Evolutionary conservation across 2,888 invertebrate species (phyloP), one percentile per base, ranked within the genome.

Genomic region (Mactromeris polynyma): DNA sequence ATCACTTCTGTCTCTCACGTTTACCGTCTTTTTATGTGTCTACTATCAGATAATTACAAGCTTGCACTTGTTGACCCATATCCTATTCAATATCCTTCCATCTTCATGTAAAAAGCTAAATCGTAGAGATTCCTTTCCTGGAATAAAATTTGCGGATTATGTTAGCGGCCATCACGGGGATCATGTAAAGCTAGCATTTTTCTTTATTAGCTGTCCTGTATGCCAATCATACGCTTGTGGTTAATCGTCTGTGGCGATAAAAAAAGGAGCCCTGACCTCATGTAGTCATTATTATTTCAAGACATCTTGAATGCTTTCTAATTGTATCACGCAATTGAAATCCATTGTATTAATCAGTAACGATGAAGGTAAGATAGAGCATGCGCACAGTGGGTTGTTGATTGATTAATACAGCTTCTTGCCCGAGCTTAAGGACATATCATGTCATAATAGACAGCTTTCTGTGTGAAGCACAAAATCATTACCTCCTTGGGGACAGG

Each of bases 311-410:
- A 83, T 77, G 83, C 33, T 77, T 69, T n/a, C 83, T 83, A 83
- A 83, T 83, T 82, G 82, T 82, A 69, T 82, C 82, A 82, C 82
- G 82, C 82, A 64, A 40, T 82, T 64, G 58, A 40, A 64, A 64
- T 82, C 69, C 40, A 40, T 33, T 26, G 38, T 69, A 82, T 82
- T 83, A 33, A 83, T 83, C 46, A 77, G 36, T 11, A 73, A 38
- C 38, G 26, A n/a, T 77, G 46, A 73, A 73, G 21, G 19, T 31
- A 26, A 33, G 73, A 83, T 83, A 73, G 51, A 73, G 83, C n/a
- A 64, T 19, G 21, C 21, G 58, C 58, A 64, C 7, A 14, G n/a
- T 40, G 14, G 54, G 64, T 64, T n/a, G 26, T 51, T 82, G 82
- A 82, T 82, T 82, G 82, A 69, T 82, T 82, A 82, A 40, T 40